These are phyloP conservation scores for Muntiacus muntjak DNA, from an alignment of 2,113 vertebrate genomes.

Conservation along the genomic window DNA sequence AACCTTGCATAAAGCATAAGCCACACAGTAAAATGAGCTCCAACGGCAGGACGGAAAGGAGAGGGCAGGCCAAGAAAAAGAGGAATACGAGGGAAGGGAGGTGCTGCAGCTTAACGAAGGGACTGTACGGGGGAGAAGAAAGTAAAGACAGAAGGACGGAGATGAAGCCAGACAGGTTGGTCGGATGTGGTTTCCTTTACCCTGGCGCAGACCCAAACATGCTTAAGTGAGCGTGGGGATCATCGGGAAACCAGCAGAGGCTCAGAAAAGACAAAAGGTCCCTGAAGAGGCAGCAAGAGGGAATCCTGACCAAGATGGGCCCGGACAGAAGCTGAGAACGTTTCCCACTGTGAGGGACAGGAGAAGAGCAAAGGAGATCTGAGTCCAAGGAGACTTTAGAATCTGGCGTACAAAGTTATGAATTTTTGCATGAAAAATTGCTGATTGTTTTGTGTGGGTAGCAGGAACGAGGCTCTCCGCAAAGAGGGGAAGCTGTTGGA, in stretches of 20 bases:
- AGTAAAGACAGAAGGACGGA: background rate
- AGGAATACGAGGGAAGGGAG: fast-evolving
- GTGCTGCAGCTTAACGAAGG: background rate
- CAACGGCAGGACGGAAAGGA: background rate
- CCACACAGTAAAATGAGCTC: background rate
- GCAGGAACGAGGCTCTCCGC: background rate
- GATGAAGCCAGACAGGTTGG: background rate
- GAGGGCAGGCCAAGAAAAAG: too few relatives aligned
- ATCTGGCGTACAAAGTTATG: background rate
- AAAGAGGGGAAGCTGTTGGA: background rate
- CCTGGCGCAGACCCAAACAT: background rate
- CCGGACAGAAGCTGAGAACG: background rate
- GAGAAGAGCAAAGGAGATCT: fast-evolving
- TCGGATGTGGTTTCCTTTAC: background rate
- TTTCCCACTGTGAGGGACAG: fast-evolving
- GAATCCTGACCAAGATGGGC: background rate
- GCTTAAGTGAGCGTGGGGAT: background rate
- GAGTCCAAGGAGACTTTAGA: background rate
- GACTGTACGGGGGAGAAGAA: too few relatives aligned
- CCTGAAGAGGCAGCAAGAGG: background rate
- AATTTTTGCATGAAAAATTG: background rate
- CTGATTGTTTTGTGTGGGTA: background rate
- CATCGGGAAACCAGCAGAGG: background rate
- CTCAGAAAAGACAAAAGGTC: background rate
- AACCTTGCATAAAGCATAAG: background rate